Evolutionary conservation across 2,113 vertebrate genomes (phyloP), one percentile per base, ranked within the genome.

Genomic region (Tragelaphus buxtoni): DNA sequence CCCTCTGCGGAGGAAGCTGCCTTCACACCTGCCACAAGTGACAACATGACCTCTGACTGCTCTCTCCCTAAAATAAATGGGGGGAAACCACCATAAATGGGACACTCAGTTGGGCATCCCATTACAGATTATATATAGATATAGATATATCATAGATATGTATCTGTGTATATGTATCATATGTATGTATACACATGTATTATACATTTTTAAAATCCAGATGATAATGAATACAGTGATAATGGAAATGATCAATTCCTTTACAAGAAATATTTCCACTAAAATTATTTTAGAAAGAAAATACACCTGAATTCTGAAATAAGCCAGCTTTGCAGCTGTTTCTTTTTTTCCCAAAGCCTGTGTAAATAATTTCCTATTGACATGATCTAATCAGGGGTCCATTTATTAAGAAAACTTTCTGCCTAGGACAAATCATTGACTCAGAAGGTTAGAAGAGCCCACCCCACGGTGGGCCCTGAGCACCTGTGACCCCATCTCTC

Each of bases 251-350:
- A 39, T 39, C 39, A 39, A 39, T 39, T 39, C 39, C 39, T 39
- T 39, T 39, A 39, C 39, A 39, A 39, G 39, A 60, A 65, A 80
- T 4, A 69, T 39, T 53, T 69, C 28, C 30, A n/a, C 69, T 42
- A 88, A 91, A 76, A 92, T 83, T 88, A 63, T 63, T 92, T 91
- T 83, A 76, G 51, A 30, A 82, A 88, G 74, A 60, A 88, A 92
- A 49, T 65, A n/a, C 14, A 69, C 2, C 14, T 74, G 28, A 51
- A 74, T 53, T 74, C 18, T 81, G 32, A 49, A 87, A 74, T 22
- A 72, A 72, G 18, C 60, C n/a, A 90, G 14, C 4, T 42, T 49
- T 81, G n/a, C 10, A 91, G 12, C 24, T 80, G 20, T 14, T 51
- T 61, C 13, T 65, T 55, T 2, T 35, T 39, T 55, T 35, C 30